phyloP scores from a whole-genome alignment of 2,888 invertebrate genomes.

The Polietes domitor region DNA sequence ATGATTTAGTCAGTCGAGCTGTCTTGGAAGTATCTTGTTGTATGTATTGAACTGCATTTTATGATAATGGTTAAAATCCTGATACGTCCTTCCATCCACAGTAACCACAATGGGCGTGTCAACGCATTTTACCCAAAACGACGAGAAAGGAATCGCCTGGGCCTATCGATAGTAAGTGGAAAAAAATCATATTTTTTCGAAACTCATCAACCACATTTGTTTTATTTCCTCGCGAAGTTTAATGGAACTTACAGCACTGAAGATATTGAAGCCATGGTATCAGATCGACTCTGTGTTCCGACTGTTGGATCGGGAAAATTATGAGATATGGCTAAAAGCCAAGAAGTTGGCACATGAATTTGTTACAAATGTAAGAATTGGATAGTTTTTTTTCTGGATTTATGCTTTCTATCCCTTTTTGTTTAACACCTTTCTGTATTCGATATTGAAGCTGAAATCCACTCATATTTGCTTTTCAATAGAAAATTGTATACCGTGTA shows the following conservation, averaged over 20 bases:
- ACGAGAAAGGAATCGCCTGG: slow-evolving; percentile 76
- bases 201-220: not conserved
- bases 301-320: slow-evolving; percentile 73
- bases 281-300: slow-evolving; percentile 78
- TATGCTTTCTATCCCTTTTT: not conserved
- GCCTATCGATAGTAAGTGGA: slow-evolving; percentile 75
- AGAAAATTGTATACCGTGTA: not conserved
- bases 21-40: slow-evolving; percentile 78
- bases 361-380: slow-evolving; percentile 73
- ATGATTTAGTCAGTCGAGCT: slow-evolving; percentile 77
- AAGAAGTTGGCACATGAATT: slow-evolving; percentile 76
- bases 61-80: not conserved
- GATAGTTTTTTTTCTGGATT: not conserved
- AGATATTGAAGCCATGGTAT: slow-evolving; percentile 78
- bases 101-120: slow-evolving; percentile 79
- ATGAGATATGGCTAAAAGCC: slow-evolving; percentile 72
- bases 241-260: slow-evolving; percentile 77
- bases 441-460: no score
- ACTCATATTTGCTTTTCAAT: not conserved
- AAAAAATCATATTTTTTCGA: slow-evolving; percentile 10
- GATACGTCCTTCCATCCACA: slow-evolving; percentile 46
- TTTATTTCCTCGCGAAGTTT: slow-evolving; percentile 46
- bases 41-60: slow-evolving; percentile 68
- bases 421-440: no score
- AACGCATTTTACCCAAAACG: slow-evolving; percentile 76